Evolutionary conservation across 2,797 vertebrate genomes (phyloP).

Genomic region (Channa striata): DNA sequence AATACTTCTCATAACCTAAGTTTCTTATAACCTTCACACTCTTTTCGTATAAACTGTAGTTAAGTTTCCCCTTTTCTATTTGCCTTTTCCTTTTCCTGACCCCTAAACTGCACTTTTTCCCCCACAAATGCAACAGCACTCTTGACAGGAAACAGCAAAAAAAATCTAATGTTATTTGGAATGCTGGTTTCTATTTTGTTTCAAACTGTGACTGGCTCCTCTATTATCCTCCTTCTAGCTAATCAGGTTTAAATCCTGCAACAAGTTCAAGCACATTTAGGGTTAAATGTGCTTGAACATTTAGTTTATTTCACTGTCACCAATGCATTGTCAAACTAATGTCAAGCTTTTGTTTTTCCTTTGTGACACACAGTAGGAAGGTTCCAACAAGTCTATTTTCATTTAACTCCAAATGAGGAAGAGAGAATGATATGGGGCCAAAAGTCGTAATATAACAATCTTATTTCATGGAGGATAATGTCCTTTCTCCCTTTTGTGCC

Average conservation of each 20-base stretch:
- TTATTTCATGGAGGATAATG: constrained; percentile 82
- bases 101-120: too few relatives aligned
- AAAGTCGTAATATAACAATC: constrained; percentile 82
- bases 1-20: too few relatives aligned
- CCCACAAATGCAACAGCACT: too few relatives aligned
- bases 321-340: constrained; percentile 73
- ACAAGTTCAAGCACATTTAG: constrained; percentile 75
- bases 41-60: too few relatives aligned
- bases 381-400: constrained; percentile 79
- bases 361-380: constrained; percentile 88
- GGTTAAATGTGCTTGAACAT: constrained; percentile 71
- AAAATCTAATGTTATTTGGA: constrained; percentile 27
- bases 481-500: constrained; percentile 66
- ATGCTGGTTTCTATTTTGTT: too few relatives aligned
- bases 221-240: constrained; percentile 40
- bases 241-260: constrained; percentile 55
- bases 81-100: too few relatives aligned
- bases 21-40: too few relatives aligned
- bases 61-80: too few relatives aligned
- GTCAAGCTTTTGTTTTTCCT: constrained; percentile 70
- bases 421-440: constrained; percentile 66
- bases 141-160: background rate
- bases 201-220: constrained; percentile 37
- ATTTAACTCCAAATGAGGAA: constrained; percentile 80
- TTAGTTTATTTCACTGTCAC: constrained; percentile 68